Evolutionary conservation across 2,113 vertebrate species (phyloP).

Genomic region (Anhinga rufa): DNA sequence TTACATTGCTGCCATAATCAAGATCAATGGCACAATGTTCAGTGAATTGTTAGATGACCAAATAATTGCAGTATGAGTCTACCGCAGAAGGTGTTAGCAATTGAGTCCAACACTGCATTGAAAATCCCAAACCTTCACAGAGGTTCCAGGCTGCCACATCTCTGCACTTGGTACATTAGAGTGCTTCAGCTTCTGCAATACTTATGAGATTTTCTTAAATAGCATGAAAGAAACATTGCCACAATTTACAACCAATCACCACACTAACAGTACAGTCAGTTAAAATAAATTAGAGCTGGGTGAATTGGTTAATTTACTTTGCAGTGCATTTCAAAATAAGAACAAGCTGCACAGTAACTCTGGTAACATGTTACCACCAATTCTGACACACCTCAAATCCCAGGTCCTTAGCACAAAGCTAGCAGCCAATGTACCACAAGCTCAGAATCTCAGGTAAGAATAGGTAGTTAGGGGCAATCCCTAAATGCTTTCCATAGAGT

Average conservation of each 20-base stretch:
- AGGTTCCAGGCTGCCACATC: background rate
- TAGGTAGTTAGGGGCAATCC: background rate
- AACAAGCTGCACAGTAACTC: background rate
- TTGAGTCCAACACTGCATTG: background rate
- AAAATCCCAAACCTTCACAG: background rate
- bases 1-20: conserved; percentile 1
- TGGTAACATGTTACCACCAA: background rate
- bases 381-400: background rate
- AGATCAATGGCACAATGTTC: background rate
- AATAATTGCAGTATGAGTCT: background rate
- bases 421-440: background rate
- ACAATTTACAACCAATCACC: background rate
- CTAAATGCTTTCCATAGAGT: background rate
- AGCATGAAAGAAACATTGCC: background rate
- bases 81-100: background rate
- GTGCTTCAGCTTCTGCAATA: background rate
- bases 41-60: background rate
- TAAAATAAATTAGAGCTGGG: background rate
- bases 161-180: background rate
- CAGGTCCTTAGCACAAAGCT: background rate
- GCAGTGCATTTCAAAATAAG: background rate
- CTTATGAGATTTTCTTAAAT: background rate
- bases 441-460: background rate
- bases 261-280: background rate
- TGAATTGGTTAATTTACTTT: background rate